These are phyloP conservation scores for Hemicentrotus pulcherrimus DNA, from an alignment of 35 echinoderm and acorn worm species.

Conservation along the genomic window DNA sequence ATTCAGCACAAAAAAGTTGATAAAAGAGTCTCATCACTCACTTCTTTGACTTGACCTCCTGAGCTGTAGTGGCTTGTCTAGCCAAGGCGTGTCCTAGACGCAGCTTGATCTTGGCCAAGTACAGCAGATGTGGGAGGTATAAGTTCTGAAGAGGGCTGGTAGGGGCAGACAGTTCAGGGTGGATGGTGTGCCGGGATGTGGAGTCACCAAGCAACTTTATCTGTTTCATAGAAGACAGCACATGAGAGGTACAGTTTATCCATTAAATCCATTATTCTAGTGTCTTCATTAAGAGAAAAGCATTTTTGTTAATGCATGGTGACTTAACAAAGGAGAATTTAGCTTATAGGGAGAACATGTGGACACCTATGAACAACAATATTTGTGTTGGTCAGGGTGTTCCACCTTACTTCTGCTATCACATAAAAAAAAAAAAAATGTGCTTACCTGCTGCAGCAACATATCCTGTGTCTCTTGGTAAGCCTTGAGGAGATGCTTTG, in stretches of 20 bases:
- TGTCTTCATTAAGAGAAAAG: not conserved
- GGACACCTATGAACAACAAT: too few relatives aligned
- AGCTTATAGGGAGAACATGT: too few relatives aligned
- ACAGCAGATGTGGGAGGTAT: constrained; percentile 81
- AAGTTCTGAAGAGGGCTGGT: constrained; percentile 76
- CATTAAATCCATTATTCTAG: not conserved
- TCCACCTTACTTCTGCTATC: too few relatives aligned
- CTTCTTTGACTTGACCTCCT: constrained; percentile 49
- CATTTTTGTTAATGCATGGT: too few relatives aligned
- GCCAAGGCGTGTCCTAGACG: constrained; percentile 88
- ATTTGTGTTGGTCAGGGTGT: too few relatives aligned
- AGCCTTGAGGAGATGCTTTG: constrained; percentile 55
- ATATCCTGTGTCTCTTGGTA: constrained; percentile 73
- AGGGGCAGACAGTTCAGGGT: constrained; percentile 70
- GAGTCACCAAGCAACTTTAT: constrained; percentile 92
- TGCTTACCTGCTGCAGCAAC: constrained; percentile 87
- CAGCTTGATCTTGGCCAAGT: constrained; percentile 91
- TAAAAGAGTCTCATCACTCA: not conserved
- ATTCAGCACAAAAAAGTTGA: not conserved
- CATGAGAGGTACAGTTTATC: not conserved
- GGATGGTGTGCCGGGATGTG: constrained; percentile 69
- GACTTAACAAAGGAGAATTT: too few relatives aligned
- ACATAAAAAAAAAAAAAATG: too few relatives aligned
- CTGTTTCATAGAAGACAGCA: constrained; percentile 47
- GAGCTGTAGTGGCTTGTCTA: constrained; percentile 56